phyloP scores from a whole-genome alignment of 2,797 vertebrate species.

The Phaenicophaeus curvirostris region DNA sequence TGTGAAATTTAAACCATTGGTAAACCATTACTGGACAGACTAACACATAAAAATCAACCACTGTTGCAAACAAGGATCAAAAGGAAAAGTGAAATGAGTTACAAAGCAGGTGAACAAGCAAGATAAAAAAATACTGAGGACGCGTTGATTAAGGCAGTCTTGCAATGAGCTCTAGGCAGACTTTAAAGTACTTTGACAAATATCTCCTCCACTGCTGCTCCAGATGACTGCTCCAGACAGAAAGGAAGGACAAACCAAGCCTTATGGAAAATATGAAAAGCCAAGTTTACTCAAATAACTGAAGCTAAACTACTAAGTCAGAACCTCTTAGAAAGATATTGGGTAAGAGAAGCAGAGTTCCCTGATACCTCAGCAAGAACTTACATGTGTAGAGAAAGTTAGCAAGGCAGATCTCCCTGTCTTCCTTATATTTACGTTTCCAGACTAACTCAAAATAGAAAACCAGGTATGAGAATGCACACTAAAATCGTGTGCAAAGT shows the following conservation, averaged over 20 bases:
- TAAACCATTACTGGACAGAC: background rate
- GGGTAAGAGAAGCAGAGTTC: background rate
- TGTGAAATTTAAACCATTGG: background rate
- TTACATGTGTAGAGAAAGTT: background rate
- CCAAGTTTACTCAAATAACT: background rate
- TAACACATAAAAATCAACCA: background rate
- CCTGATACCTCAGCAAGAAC: background rate
- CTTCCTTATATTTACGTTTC: background rate
- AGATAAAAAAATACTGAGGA: background rate
- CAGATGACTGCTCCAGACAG: background rate
- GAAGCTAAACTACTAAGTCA: background rate
- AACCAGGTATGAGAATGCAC: background rate
- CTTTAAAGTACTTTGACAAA: background rate
- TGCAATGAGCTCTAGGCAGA: background rate
- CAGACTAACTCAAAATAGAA: background rate
- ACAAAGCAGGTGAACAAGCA: background rate
- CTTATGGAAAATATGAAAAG: background rate
- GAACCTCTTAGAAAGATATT: background rate
- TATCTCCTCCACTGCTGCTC: background rate
- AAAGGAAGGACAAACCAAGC: background rate
- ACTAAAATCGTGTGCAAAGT: background rate
- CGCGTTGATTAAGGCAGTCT: background rate
- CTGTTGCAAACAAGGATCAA: background rate
- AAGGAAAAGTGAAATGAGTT: background rate
- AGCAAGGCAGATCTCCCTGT: background rate